Base-by-base conservation (phyloP, 1,140 invertebrate genomes). In the Pogonognathellus flavescens region DNA sequence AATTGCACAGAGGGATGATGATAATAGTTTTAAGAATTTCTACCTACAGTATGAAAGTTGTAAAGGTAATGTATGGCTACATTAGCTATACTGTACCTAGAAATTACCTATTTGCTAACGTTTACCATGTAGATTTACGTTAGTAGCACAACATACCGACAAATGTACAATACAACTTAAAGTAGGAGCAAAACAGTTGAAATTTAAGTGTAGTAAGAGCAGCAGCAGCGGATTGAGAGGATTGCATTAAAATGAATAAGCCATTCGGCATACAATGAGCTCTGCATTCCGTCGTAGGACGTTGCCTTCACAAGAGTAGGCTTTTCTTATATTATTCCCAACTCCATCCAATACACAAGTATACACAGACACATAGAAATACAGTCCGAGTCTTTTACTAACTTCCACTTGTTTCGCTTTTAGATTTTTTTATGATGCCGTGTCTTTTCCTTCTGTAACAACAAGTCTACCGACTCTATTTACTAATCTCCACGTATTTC, bases 271-370 rank as follows among this genome's bases (percentile, higher is more conserved):
- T 31, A 82, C 53, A 55, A 84, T 72, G 60, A 84, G 82, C 49
- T 41, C 31, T 84, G 82, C 82, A 84, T 84, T 84, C 82, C 82
- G 41, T 72, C 31, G 60, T 55, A 84, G 82, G 82, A 84, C 82
- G 62, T 84, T 84, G 82, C 62, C 82, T 84, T 72, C 52, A 84
- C 41, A 31, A 9, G 14, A 49, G 16, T 31, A n/a, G 10, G 2
- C 49, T 25, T 25, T n/a, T 80, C 22, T 8, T 49, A 18, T 41
- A 31, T 11, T 49, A 80, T 41, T 41, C 1, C 31, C 25, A 49
- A 80, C 7, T 80, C 16, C n/a, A 49, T 16, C 72, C 14, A n/a
- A n/a, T 80, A 31, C 72, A 16, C 49, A 41, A 6, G 72, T 25
- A n/a, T n/a, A 13, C 72, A 13, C n/a, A n/a, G 11, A n/a, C 53